These are phyloP conservation scores for Leptosomus discolor DNA, from an alignment of 2,113 vertebrate species.

Conservation along the genomic window DNA sequence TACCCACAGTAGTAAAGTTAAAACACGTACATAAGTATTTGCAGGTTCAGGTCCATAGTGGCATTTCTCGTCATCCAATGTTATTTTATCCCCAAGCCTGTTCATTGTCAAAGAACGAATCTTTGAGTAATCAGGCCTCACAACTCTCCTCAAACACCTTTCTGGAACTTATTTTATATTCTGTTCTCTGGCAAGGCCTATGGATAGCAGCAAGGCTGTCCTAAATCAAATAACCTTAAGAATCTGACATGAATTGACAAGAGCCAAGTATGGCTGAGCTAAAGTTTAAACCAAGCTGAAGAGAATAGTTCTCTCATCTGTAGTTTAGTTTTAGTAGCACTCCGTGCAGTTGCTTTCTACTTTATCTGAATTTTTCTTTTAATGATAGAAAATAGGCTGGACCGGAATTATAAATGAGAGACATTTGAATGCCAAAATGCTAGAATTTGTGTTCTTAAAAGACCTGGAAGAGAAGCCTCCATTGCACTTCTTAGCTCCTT, in stretches of 20 bases:
- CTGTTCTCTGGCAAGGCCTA: slow-evolving; percentile 51
- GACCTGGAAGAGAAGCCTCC: neutral
- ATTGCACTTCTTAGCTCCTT: neutral
- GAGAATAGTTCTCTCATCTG: neutral
- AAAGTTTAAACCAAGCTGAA: slow-evolving; percentile 17
- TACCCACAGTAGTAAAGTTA: slow-evolving; percentile 63
- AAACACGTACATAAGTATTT: slow-evolving; percentile 55
- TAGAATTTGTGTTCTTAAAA: neutral
- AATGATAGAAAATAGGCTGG: neutral
- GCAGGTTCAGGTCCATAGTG: slow-evolving; percentile 40
- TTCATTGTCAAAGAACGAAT: slow-evolving; percentile 53
- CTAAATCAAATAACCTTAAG: slow-evolving; percentile 61
- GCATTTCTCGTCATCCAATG: neutral
- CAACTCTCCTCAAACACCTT: slow-evolving; percentile 32
- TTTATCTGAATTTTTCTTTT: neutral
- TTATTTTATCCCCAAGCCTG: slow-evolving; percentile 58
- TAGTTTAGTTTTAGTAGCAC: neutral
- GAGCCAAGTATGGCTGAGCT: slow-evolving; percentile 46
- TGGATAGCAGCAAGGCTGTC: slow-evolving; percentile 57
- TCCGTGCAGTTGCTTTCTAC: neutral
- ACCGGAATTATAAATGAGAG: neutral
- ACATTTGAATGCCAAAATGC: neutral
- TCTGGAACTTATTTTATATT: slow-evolving; percentile 57
- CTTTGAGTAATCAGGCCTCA: slow-evolving; percentile 53
- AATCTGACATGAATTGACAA: slow-evolving; percentile 49